Percentiles rank a stretch among this genome's conserved stretches.
Conservation (phyloP, 1,140 invertebrate species). For the Acromyrmex echinatior region DNA sequence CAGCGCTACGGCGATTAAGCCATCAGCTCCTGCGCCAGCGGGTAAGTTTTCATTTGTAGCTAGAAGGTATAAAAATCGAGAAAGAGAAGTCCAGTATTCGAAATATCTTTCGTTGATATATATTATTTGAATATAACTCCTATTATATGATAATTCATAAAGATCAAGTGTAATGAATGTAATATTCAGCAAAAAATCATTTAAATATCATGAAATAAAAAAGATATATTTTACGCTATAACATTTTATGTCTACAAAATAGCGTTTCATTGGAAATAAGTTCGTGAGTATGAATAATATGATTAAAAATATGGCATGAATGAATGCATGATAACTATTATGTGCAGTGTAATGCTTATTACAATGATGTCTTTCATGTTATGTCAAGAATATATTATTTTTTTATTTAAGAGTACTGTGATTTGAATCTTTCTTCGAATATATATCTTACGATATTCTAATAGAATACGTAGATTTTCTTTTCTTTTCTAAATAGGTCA, state of each 20-base stretch:
- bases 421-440: slow-evolving; percentile 48
- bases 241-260: slow-evolving; percentile 82
- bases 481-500: slow-evolving; percentile 25
- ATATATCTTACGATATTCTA: slow-evolving; percentile 45
- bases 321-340: slow-evolving; percentile 79
- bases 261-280: slow-evolving; percentile 87
- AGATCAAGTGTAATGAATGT: slow-evolving; percentile 1
- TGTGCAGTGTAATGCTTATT: slow-evolving; percentile 37
- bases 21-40: slow-evolving; percentile 81
- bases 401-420: slow-evolving; percentile 47
- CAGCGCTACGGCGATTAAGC: slow-evolving; percentile 88
- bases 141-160: slow-evolving; percentile 3
- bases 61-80: slow-evolving; percentile 31
- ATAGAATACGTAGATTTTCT: neutral
- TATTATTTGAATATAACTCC: neutral
- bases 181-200: slow-evolving; percentile 18
- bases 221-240: slow-evolving; percentile 57
- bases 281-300: slow-evolving; percentile 83
- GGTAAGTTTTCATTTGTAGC: slow-evolving; percentile 75
- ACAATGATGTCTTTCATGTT: slow-evolving; percentile 44
- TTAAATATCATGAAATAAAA: slow-evolving; percentile 23
- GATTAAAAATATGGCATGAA: slow-evolving; percentile 78
- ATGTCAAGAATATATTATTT: neutral
- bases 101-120: slow-evolving; percentile 15
- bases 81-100: slow-evolving; percentile 47